These are phyloP conservation scores for Lapara coniferarum DNA, from an alignment of 2,888 invertebrate species.

Conservation along the genomic window DNA sequence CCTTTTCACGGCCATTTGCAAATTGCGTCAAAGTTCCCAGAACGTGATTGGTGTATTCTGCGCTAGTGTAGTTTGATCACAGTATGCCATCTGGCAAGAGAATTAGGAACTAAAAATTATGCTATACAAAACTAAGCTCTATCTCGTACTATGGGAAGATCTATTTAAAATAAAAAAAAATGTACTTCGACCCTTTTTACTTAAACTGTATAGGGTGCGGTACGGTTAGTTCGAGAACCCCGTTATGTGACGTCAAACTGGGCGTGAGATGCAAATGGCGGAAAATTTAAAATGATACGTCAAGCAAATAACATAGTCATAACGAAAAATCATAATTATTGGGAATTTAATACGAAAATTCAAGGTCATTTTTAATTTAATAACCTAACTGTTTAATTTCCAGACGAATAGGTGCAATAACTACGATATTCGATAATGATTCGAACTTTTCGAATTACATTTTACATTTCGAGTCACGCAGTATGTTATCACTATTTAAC, in stretches of 20 bases:
- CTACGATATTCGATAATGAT: background rate
- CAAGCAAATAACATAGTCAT: too few species aligned
- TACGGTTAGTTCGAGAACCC: slow-evolving; percentile 75
- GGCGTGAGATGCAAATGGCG: slow-evolving; percentile 76
- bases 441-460: background rate
- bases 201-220: slow-evolving; percentile 73
- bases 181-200: slow-evolving; percentile 52
- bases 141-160: background rate
- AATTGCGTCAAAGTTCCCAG: slow-evolving; percentile 82
- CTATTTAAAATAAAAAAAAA: slow-evolving; percentile 31
- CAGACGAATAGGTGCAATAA: too few species aligned
- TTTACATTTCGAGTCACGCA: background rate
- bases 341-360: too few species aligned
- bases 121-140: slow-evolving; percentile 47
- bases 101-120: slow-evolving; percentile 47
- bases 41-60: slow-evolving; percentile 75
- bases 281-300: slow-evolving; percentile 31
- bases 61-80: slow-evolving; percentile 64
- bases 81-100: slow-evolving; percentile 59
- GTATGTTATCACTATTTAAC: background rate
- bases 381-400: too few species aligned
- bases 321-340: background rate
- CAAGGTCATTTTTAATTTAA: too few species aligned
- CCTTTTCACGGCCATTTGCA: slow-evolving; percentile 84
- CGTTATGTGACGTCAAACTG: slow-evolving; percentile 82